A percentile compares a stretch with the other conserved stretches of the same genome.
These are phyloP conservation scores for Bursaphelenchus okinawaensis DNA, from an alignment of 2,888 invertebrate genomes.

Conservation along the genomic window DNA sequence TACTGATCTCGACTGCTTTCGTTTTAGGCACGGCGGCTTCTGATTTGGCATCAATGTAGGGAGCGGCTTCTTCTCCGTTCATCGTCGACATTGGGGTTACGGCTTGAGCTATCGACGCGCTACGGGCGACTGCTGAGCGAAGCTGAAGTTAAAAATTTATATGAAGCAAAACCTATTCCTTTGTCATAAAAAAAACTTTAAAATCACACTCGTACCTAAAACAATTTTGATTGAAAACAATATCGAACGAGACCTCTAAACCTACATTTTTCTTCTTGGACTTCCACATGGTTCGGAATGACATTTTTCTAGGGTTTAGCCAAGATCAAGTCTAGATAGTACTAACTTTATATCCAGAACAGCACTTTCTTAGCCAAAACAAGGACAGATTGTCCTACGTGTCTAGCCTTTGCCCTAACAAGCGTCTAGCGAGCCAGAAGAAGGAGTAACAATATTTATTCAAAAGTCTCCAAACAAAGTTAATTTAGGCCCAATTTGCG, in stretches of 20 bases:
- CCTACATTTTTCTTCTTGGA: neutral
- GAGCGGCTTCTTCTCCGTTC: neutral
- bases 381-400: no score
- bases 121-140: neutral
- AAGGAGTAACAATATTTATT: neutral
- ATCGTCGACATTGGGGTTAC: neutral
- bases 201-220: neutral
- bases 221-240: no score
- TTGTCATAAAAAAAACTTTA: no score
- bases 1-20: conserved; percentile 17
- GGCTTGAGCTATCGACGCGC: neutral
- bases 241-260: no score
- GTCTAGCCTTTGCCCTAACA: neutral
- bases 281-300: neutral
- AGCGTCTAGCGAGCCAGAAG: neutral
- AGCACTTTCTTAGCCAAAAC: no score
- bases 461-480: neutral
- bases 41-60: neutral
- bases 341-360: no score
- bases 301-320: no score
- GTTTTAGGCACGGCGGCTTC: neutral
- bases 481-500: neutral
- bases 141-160: neutral
- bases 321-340: no score
- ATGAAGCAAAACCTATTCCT: neutral